Base-by-base conservation (phyloP, 2,113 vertebrate genomes). In the Hyaena hyaena region DNA sequence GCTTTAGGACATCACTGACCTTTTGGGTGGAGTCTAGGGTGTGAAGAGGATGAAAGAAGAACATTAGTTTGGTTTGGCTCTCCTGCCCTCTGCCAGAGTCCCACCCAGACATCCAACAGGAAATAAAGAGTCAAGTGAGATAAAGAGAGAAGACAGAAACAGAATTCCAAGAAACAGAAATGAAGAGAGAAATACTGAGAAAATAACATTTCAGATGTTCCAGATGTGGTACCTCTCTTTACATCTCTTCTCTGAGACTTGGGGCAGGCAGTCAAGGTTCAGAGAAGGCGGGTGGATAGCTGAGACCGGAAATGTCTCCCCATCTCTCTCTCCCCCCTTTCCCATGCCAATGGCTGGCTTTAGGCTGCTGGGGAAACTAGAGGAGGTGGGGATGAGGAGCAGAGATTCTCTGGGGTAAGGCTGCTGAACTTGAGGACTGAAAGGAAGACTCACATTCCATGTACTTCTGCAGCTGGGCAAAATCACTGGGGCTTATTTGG, bases 401-500 rank as follows among this genome's bases (percentile, higher is more conserved):
- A 93, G 88, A 66, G 71, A 33, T 58, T 90, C 12, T 71, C 28
- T n/a, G 48, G 39, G 53, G 73, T 26, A 58, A 77, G 68, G 28
- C n/a, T 68, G n/a, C 33, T 58, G 26, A 93, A 61, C 26, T 15
- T n/a, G 63, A 58, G 24, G 23, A n/a, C 94, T 74, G 88, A 90
- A 93, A 90, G 96, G 69, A 95, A 79, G 50, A 99, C 99, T 99
- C 98, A 99, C 99, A 99, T 95, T 99, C 99, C 92, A 99, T 99
- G 98, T 99, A 99, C 97, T 99, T 99, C 98, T 99, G 99, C 84
- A 99, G 99, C 98, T 99, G 99, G 97, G 99, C 99, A 88, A 99
- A 99, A 98, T 99, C 99, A 95, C 98, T 98, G 5, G 99, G 99
- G 98, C 99, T 99, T 92, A 99, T 97, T 3, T 98, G 98, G 81